phyloP scores from a whole-genome alignment of 2,888 invertebrate species.

The Candidula unifasciata region DNA sequence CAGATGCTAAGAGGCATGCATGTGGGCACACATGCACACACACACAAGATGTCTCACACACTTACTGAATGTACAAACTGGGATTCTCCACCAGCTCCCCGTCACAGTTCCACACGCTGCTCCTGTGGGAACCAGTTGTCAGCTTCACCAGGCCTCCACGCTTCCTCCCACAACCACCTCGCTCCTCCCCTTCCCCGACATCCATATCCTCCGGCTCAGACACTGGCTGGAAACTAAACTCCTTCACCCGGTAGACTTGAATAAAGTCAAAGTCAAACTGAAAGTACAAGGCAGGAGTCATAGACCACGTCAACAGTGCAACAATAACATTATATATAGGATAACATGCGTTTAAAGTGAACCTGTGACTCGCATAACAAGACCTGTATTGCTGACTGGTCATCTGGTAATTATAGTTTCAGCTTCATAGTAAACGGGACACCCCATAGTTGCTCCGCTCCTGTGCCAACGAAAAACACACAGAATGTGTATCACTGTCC shows the following conservation, averaged over 20 bases:
- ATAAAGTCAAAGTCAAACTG: slow-evolving; percentile 86
- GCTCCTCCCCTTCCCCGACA: slow-evolving; percentile 52
- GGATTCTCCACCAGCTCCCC: slow-evolving; percentile 85
- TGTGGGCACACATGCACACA: no score
- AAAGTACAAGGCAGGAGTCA: background rate
- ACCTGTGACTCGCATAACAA: background rate
- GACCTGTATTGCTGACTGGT: no score
- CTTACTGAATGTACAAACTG: slow-evolving; percentile 79
- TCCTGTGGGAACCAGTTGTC: slow-evolving; percentile 52
- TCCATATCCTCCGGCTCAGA: slow-evolving; percentile 61
- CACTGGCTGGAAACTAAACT: slow-evolving; percentile 84
- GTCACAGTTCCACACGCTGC: slow-evolving; percentile 89
- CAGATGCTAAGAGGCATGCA: no score
- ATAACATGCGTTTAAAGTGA: no score
- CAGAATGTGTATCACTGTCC: no score
- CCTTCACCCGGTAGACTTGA: slow-evolving; percentile 85
- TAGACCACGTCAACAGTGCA: background rate
- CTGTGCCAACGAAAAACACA: no score
- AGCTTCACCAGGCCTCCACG: slow-evolving; percentile 39
- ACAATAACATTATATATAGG: background rate
- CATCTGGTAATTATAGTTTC: no score
- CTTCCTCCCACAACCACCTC: slow-evolving; percentile 32
- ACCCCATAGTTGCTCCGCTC: no score
- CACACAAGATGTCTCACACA: background rate
- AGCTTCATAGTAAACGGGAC: no score